phyloP scores from a whole-genome alignment of 2,797 vertebrate species.

The Poecilia velifera region DNA sequence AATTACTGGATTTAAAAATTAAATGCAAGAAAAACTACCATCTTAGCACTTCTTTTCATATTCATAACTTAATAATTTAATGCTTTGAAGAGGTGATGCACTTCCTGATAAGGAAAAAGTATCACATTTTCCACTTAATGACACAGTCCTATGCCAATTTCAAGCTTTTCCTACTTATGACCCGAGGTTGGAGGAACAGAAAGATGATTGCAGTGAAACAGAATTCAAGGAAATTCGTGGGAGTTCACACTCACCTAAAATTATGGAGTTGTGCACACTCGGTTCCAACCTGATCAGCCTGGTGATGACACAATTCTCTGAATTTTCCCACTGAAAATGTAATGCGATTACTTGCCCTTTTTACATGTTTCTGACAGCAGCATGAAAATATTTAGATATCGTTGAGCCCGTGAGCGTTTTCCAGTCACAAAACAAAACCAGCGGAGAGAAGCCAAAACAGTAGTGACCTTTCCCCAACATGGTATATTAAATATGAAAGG shows the following conservation, averaged over 20 bases:
- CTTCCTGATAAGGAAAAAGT: conserved; percentile 32
- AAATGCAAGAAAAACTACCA: conserved; percentile 69
- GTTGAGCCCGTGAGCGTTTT: conserved; percentile 67
- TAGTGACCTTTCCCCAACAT: conserved; percentile 85
- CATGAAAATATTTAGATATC: conserved; percentile 76
- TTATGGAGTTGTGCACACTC: conserved; percentile 9
- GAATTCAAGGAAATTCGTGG: conserved; percentile 60
- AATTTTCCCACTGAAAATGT: conserved; percentile 56
- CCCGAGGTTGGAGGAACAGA: conserved; percentile 33
- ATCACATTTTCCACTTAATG: conserved; percentile 43
- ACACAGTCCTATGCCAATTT: conserved; percentile 58
- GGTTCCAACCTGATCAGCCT: conserved; percentile 43
- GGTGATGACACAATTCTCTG: conserved; percentile 33
- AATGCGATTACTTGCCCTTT: conserved; percentile 74
- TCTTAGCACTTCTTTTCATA: conserved; percentile 41
- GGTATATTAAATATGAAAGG: conserved; percentile 84
- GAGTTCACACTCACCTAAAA: conserved; percentile 30
- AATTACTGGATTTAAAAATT: conserved; percentile 72
- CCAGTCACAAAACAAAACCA: conserved; percentile 79
- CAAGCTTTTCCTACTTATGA: conserved; percentile 27
- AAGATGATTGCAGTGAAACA: conserved; percentile 48
- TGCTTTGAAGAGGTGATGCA: conserved; percentile 46
- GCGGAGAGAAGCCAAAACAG: conserved; percentile 81
- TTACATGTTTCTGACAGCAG: conserved; percentile 74
- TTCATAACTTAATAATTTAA: conserved; percentile 43